Evolutionary conservation across 2,797 vertebrate species (phyloP).

Genomic region (Aphelocoma californica): DNA sequence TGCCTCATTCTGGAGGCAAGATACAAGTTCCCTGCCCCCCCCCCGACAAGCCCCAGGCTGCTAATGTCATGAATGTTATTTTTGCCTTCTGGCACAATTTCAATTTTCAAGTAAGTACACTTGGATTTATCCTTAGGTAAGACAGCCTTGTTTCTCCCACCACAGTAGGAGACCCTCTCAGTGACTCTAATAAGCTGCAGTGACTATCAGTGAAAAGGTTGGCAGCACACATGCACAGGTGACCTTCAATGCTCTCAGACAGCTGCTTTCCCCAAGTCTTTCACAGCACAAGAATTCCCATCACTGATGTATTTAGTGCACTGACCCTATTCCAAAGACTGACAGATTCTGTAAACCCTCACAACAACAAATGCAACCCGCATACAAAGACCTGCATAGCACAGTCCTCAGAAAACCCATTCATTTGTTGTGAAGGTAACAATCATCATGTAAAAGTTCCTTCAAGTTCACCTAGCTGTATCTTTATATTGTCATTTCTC

Average conservation of each 20-base stretch:
- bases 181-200: background rate
- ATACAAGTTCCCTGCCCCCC: background rate
- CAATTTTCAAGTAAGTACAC: background rate
- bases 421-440: background rate
- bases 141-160: constrained; percentile 22
- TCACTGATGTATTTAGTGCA: background rate
- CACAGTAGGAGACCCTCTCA: background rate
- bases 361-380: background rate
- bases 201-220: background rate
- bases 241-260: background rate
- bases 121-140: background rate
- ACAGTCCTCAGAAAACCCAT: background rate
- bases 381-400: background rate
- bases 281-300: background rate
- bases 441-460: background rate
- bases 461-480: background rate
- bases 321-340: background rate
- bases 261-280: background rate
- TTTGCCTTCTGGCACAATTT: constrained; percentile 9
- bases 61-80: background rate
- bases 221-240: background rate
- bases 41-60: background rate
- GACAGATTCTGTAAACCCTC: background rate
- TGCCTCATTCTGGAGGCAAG: background rate
- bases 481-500: background rate